A percentile compares a stretch with the other conserved stretches of the same genome.
Conservation (phyloP, 2,113 vertebrate genomes). For the Percopsis transmontana region DNA sequence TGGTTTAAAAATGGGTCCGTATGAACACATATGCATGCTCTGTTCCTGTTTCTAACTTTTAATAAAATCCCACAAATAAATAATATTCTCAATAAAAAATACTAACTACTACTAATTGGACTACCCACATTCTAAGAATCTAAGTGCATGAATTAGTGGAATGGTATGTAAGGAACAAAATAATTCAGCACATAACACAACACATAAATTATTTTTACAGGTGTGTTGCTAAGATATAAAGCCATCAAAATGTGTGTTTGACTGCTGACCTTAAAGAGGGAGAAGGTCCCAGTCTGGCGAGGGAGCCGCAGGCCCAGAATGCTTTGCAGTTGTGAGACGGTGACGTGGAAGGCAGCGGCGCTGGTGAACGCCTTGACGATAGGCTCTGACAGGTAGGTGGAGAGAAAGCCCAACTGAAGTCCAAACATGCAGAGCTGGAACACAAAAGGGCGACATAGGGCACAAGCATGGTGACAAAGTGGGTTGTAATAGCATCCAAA, state of each 20-base stretch:
- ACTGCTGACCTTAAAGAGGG: conserved; percentile 84
- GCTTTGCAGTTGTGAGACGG: conserved; percentile 88
- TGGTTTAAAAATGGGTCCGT: too few relatives aligned
- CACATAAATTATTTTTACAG: too few relatives aligned
- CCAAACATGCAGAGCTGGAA: conserved; percentile 86
- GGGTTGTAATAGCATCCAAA: not conserved
- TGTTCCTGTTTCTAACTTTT: too few relatives aligned
- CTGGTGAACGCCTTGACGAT: conserved; percentile 92
- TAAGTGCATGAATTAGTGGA: too few relatives aligned
- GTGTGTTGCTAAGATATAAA: too few relatives aligned
- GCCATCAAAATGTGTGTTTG: not conserved
- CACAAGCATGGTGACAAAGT: not conserved
- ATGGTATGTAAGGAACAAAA: too few relatives aligned
- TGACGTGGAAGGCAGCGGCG: conserved; percentile 89
- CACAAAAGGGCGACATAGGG: not conserved
- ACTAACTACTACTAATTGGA: too few relatives aligned
- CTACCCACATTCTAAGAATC: too few relatives aligned
- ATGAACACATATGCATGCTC: too few relatives aligned
- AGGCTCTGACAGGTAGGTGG: conserved; percentile 90
- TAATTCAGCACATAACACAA: too few relatives aligned
- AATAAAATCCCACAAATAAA: too few relatives aligned
- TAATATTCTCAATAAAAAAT: too few relatives aligned
- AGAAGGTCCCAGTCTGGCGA: conserved; percentile 85
- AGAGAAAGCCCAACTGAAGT: conserved; percentile 88
- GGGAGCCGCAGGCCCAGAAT: conserved; percentile 87